phyloP scores from a whole-genome alignment of 2,797 vertebrate genomes.

The Antennarius maculatus region DNA sequence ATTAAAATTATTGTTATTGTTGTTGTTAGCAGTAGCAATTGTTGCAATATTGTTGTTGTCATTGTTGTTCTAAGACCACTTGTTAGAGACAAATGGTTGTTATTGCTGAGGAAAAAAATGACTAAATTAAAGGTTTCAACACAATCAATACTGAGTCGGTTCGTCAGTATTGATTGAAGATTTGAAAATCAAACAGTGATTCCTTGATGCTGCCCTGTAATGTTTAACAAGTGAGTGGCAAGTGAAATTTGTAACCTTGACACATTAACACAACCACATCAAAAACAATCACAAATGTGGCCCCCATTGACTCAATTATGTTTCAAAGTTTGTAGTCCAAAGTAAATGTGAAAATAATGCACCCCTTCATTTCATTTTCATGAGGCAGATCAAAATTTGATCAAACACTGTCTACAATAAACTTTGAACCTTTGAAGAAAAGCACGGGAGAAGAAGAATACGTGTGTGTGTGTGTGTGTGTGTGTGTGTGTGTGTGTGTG shows the following conservation, averaged over 20 bases:
- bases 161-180: background rate
- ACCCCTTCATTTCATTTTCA: slow-evolving; percentile 50
- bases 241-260: background rate
- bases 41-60: no score
- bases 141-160: no score
- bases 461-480: background rate
- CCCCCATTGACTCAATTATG: slow-evolving; percentile 20
- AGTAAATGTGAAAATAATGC: slow-evolving; percentile 48
- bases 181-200: background rate
- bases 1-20: no score
- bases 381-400: slow-evolving; percentile 51
- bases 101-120: slow-evolving; percentile 6
- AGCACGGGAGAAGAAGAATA: slow-evolving; percentile 26
- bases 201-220: background rate
- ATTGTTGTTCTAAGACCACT: no score
- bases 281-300: slow-evolving; percentile 18
- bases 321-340: slow-evolving; percentile 39
- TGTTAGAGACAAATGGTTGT: slow-evolving; percentile 3
- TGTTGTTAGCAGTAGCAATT: no score
- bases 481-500: slow-evolving; percentile 5
- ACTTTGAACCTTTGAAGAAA: slow-evolving; percentile 66
- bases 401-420: slow-evolving; percentile 57
- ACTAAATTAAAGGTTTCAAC: slow-evolving; percentile 1
- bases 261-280: background rate
- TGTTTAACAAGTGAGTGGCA: background rate